A percentile compares a stretch with the other conserved stretches of the same genome.
Evolutionary conservation across 1,140 invertebrate genomes (phyloP).

Genomic region (Hirudo medicinalis): DNA sequence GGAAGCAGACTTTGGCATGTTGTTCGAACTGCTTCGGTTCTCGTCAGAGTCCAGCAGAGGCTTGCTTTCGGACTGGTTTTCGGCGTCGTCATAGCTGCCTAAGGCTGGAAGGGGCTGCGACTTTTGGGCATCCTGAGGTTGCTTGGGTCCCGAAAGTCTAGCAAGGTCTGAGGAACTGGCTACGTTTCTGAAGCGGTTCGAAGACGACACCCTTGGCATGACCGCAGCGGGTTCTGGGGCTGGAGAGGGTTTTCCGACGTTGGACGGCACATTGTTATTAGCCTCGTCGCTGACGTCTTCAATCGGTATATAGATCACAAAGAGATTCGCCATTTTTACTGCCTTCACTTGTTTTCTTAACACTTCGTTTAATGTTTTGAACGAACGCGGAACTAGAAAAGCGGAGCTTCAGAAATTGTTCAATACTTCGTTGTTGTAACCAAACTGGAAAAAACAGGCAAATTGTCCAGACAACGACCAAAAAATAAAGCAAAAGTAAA

Average conservation of each 20-base stretch:
- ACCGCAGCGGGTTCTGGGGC: too few species aligned
- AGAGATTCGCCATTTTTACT: neutral
- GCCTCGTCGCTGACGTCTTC: slow-evolving; percentile 4
- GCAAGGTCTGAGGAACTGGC: neutral
- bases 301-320: slow-evolving; percentile 8
- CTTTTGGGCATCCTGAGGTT: neutral
- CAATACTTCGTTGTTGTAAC: too few species aligned
- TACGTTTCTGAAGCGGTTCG: neutral
- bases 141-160: neutral
- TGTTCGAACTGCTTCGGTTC: neutral
- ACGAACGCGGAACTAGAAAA: too few species aligned
- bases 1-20: slow-evolving; percentile 3
- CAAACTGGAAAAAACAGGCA: too few species aligned
- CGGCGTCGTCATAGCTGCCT: neutral
- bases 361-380: too few species aligned
- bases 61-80: neutral
- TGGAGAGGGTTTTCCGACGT: too few species aligned
- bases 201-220: neutral
- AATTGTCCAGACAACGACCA: too few species aligned
- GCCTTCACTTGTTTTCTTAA: too few species aligned
- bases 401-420: too few species aligned
- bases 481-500: too few species aligned
- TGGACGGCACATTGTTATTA: too few species aligned
- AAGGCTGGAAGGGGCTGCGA: neutral
- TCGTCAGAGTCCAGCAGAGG: neutral